phyloP scores from a whole-genome alignment of 1,140 invertebrate species.

The Ceratina calcarata region DNA sequence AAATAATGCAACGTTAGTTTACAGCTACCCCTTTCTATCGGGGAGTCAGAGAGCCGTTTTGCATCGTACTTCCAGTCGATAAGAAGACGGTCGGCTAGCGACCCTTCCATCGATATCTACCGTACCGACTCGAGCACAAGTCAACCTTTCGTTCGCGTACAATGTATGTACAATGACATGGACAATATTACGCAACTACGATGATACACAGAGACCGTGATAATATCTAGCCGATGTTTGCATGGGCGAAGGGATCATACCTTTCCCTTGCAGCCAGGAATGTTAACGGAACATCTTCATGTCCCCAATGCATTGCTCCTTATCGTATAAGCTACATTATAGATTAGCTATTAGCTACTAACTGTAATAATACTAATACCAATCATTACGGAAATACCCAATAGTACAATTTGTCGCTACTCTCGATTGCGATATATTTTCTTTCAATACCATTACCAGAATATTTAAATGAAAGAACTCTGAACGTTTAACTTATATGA shows the following conservation, averaged over 20 bases:
- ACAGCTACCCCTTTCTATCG: conserved; percentile 77
- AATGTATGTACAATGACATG: conserved; percentile 10
- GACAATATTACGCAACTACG: conserved; percentile 40
- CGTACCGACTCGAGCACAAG: conserved; percentile 70
- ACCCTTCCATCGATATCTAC: conserved; percentile 69
- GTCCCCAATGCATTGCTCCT: conserved; percentile 60
- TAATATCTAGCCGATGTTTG: conserved; percentile 41
- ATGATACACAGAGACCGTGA: conserved; percentile 36
- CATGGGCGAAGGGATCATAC: conserved; percentile 31
- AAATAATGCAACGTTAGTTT: conserved; percentile 42
- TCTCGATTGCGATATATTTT: not conserved
- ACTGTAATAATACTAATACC: conserved; percentile 64
- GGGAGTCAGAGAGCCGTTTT: conserved; percentile 69
- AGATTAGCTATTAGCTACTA: conserved; percentile 49
- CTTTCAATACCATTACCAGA: no score
- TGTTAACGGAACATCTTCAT: conserved; percentile 64
- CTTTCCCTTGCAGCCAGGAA: conserved; percentile 38
- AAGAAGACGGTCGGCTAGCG: conserved; percentile 69
- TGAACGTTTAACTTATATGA: no score
- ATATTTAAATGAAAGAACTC: no score
- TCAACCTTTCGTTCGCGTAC: conserved; percentile 37
- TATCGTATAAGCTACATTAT: conserved; percentile 62
- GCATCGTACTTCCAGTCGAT: conserved; percentile 75
- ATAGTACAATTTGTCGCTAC: conserved; percentile 30
- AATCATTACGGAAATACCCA: conserved; percentile 64